Percentiles rank a stretch among this genome's conserved stretches.
Evolutionary conservation across 2,888 invertebrate species (phyloP).

Genomic region (Sarcophaga variegata): DNA sequence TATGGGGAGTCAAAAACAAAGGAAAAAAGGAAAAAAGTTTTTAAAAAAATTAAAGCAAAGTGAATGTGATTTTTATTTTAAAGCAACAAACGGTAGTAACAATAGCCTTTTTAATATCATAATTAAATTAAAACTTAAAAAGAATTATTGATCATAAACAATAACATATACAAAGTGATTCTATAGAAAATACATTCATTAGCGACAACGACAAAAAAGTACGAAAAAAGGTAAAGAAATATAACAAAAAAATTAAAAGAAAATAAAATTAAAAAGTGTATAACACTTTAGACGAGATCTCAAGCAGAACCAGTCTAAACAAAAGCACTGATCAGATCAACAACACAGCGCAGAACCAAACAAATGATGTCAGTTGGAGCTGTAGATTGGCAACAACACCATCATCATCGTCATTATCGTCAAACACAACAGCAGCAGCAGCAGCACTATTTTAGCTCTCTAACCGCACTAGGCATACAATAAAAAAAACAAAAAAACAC

Average conservation of each 20-base stretch:
- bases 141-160: conserved; percentile 29
- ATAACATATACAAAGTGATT: conserved; percentile 25
- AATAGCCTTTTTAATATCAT: conserved; percentile 22
- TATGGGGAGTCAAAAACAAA: conserved; percentile 39
- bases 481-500: background rate
- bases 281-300: conserved; percentile 65
- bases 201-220: conserved; percentile 24
- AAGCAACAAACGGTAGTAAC: conserved; percentile 22
- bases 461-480: conserved; percentile 36
- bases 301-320: conserved; percentile 71
- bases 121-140: conserved; percentile 36
- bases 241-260: background rate
- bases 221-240: conserved; percentile 27
- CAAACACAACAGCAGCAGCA: too few relatives aligned
- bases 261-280: conserved; percentile 43
- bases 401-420: background rate
- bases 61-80: conserved; percentile 48
- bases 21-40: background rate
- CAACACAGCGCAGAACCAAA: background rate
- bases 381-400: conserved; percentile 72
- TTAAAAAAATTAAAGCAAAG: conserved; percentile 45
- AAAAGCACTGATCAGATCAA: conserved; percentile 39
- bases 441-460: conserved; percentile 51
- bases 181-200: conserved; percentile 29
- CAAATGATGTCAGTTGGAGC: conserved; percentile 74